Base-by-base conservation (phyloP, 1,140 invertebrate genomes). In the Eueides isabella region DNA sequence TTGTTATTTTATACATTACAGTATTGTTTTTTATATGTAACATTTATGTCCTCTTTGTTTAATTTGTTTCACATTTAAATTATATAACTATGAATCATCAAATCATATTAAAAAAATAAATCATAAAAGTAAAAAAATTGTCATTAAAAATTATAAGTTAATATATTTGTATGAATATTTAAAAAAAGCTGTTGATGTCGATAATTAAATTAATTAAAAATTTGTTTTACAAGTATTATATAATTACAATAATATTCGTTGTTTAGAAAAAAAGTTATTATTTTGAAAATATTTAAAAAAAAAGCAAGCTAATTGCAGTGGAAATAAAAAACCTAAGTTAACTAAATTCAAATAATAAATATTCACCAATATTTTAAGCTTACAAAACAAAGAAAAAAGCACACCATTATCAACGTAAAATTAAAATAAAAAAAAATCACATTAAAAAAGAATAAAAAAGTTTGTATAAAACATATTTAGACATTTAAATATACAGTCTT, bases 401-500 rank as follows among this genome's bases (percentile, higher is more conserved):
- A 23, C 28, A 29, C 11, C 41, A 48, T 19, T 2, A 7, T 48
- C 23, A n/a, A 61, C 28, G 23, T 26, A 26, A 61, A 61, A 14
- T 9, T 29, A 61, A 6, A 48, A 48, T n/a, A 48, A 48, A 55
- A 55, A 26, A 23, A 55, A 55, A 6, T 26, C 19, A 55, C 2
- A 55, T 2, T 38, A 11, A 11, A 55, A 38, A 55, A 55, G 19
- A 55, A 55, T 11, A 19, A 19, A 23, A 26, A 26, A 19, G 5
- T 19, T 4, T 26, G 23, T 23, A 55, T 64, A 64, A 7, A 61
- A 26, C 9, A 61, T 19, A 62, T 5, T 19, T 65, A 65, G 19
- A 19, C 23, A 65, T 65, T 65, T 65, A 65, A 33, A 64, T 33
- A 16, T 67, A 26, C 41, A 41, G 65, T 67, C 26, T 67, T 48